Evolutionary conservation across 2,888 invertebrate species (phyloP).

Genomic region (Lasioglossum leucozonium): DNA sequence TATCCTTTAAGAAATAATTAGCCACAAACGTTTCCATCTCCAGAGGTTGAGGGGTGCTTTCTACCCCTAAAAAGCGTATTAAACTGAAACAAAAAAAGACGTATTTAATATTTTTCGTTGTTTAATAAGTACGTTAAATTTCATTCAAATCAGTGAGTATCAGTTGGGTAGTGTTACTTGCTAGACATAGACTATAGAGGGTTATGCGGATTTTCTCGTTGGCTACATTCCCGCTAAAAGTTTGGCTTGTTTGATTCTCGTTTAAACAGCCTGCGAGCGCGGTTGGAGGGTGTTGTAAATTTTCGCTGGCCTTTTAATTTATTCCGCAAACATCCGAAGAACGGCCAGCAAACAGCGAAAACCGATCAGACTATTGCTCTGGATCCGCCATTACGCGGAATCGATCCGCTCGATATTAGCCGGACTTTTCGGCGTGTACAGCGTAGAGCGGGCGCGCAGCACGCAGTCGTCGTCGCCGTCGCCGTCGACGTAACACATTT

Average conservation of each 20-base stretch:
- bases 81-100: no score
- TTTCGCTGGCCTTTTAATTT: not conserved
- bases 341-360: constrained; percentile 6
- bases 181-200: no score
- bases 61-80: no score
- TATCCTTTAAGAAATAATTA: no score
- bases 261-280: not conserved
- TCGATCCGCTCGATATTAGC: constrained; percentile 22
- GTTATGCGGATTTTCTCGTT: not conserved
- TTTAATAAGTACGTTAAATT: no score
- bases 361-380: not conserved
- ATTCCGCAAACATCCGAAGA: not conserved
- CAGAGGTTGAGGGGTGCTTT: no score
- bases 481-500: constrained; percentile 56
- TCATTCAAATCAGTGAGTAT: no score
- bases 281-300: not conserved
- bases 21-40: no score
- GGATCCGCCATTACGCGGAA: not conserved
- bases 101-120: no score
- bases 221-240: not conserved
- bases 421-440: not conserved
- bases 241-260: not conserved
- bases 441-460: not conserved
- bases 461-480: not conserved
- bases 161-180: no score